These are phyloP conservation scores for Rhinichthys osculus DNA, from an alignment of 2,797 vertebrate species.

Conservation along the genomic window DNA sequence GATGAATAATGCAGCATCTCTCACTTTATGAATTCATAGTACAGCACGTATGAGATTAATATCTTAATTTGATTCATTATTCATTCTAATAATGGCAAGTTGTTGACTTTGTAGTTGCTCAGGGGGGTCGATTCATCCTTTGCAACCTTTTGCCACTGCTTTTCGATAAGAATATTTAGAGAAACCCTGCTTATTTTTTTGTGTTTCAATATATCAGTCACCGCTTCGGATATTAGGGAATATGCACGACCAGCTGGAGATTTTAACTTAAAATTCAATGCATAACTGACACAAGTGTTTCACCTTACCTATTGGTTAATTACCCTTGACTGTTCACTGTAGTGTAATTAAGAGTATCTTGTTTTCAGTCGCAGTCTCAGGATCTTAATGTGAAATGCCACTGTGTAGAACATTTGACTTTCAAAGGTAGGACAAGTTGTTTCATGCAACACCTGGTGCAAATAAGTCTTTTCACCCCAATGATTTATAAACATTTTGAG, in stretches of 20 bases:
- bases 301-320: conserved; percentile 68
- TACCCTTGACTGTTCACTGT: conserved; percentile 69
- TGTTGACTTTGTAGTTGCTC: conserved; percentile 61
- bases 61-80: conserved; percentile 72
- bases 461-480: conserved; percentile 61
- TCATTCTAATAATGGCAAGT: conserved; percentile 65
- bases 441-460: conserved; percentile 52
- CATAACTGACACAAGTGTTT: conserved; percentile 61
- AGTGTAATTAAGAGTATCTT: conserved; percentile 68
- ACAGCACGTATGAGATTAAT: conserved; percentile 62
- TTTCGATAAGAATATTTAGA: conserved; percentile 52
- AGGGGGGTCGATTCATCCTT: conserved; percentile 51
- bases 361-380: conserved; percentile 59
- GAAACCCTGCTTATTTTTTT: conserved; percentile 19
- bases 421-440: conserved; percentile 59
- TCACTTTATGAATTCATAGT: conserved; percentile 69
- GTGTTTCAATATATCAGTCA: conserved; percentile 37
- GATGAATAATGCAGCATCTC: conserved; percentile 64
- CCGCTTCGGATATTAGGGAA: conserved; percentile 41
- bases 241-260: conserved; percentile 35
- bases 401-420: conserved; percentile 67
- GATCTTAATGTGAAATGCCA: conserved; percentile 59
- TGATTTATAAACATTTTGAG: conserved; percentile 55
- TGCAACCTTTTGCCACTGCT: conserved; percentile 59
- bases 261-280: conserved; percentile 54